Conservation (phyloP, 2,113 vertebrate species). For the Gallinago undulata region DNA sequence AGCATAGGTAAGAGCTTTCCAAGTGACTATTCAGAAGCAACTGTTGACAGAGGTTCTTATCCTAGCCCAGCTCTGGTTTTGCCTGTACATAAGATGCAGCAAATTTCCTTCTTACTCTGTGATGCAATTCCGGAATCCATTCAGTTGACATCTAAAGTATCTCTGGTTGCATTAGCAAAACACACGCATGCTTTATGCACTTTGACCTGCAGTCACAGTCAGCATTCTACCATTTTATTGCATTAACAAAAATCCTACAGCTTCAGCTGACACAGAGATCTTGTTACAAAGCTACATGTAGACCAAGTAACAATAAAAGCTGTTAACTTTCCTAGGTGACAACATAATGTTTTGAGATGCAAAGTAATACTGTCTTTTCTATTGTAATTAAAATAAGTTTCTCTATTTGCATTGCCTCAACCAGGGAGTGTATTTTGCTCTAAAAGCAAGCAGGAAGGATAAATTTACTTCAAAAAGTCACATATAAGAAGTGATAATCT, state of each 20-base stretch:
- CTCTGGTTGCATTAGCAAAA: not conserved
- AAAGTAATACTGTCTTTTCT: not conserved
- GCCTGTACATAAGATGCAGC: not conserved
- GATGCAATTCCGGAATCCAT: not conserved
- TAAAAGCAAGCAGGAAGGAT: not conserved
- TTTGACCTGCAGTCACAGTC: not conserved
- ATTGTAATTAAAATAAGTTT: not conserved
- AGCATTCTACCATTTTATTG: not conserved
- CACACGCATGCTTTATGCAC: rapidly evolving
- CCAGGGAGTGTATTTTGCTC: not conserved
- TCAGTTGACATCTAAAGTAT: not conserved
- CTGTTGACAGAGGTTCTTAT: not conserved
- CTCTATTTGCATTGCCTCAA: not conserved
- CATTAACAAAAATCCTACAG: not conserved
- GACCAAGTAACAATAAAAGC: not conserved
- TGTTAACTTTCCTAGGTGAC: not conserved
- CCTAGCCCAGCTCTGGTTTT: not conserved
- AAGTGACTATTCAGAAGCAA: not conserved
- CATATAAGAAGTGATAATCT: not conserved
- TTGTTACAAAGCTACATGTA: not conserved
- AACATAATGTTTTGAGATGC: not conserved
- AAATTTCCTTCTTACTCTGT: not conserved
- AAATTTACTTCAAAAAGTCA: not conserved
- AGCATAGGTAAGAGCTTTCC: not conserved
- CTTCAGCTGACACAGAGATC: not conserved